Base-by-base conservation (phyloP, 35 echinoderm and acorn worm species). In the Chiridota heheva region DNA sequence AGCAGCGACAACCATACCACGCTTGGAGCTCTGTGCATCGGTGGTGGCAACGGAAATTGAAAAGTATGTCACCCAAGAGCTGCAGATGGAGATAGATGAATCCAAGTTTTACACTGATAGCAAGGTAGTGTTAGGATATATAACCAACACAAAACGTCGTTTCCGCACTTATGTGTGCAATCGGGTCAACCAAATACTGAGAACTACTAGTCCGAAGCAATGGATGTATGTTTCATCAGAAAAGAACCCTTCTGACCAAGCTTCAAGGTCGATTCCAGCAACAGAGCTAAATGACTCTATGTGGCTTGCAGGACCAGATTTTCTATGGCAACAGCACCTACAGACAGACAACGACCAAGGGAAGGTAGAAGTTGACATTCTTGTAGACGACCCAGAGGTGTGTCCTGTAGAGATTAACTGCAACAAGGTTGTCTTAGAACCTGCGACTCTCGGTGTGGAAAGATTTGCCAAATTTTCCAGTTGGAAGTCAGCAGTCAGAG, bases 11-110 rank as follows among this genome's bases (percentile, higher is more conserved):
- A 80, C 85, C 42, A 80, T 87, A 29, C 85, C 84, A 67, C 60
- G 85, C 38, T 45, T 80, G 41, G 85, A 87, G 37, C 58, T 87
- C 22, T 80, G 74, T 70, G 74, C 85, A 56, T 60, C 85, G 0
- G 74, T 87, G 5, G 2, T 87, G 57, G 85, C 73, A 12, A 40
- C 74, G 29, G 73, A 80, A 67, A 56, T 72, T 13, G 67, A 27
- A 46, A 58, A 44, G n/a, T 71, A 69, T 60, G 47, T 84, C 10
- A 53, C 31, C 3, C 45, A 84, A 27, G 81, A 84, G 34, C 44
- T 85, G 49, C 67, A 85, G 12, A 2, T 75, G 15, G 39, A 61
- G 8, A 34, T 85, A 1, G 58, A 73, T 59, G 48, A 63, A 6
- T 61, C 57, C 5, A 30, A 35, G 55, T 62, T 61, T 24, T 85